Conservation (phyloP, 2,113 vertebrate species). For the Stomatorhinus ivindoensis region DNA sequence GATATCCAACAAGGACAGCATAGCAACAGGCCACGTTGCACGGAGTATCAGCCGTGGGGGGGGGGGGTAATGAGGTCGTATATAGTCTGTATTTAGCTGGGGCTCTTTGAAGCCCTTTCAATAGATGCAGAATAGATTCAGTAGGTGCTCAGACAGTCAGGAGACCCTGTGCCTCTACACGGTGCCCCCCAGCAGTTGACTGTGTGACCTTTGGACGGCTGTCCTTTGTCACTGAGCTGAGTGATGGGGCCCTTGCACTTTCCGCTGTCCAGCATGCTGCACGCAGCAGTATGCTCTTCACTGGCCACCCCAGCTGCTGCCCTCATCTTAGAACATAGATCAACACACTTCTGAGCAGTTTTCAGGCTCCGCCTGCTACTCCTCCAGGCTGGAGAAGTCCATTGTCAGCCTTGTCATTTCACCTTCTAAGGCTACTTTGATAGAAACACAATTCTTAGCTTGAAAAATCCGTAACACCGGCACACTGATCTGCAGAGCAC, state of each 20-base stretch:
- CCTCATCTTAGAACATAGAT: neutral
- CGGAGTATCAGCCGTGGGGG: neutral
- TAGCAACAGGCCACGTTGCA: neutral
- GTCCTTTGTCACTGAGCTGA: neutral
- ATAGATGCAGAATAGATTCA: neutral
- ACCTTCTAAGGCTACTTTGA: neutral
- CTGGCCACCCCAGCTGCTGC: neutral
- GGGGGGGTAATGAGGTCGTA: neutral
- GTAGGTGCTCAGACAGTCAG: neutral
- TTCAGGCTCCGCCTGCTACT: neutral
- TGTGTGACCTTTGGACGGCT: neutral
- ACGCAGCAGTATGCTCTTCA: neutral
- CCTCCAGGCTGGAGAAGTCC: neutral
- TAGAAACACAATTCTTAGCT: neutral
- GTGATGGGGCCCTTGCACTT: neutral
- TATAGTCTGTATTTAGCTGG: neutral
- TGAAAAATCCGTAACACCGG: neutral
- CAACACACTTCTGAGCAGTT: neutral
- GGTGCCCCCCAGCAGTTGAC: neutral
- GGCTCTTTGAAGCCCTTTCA: neutral
- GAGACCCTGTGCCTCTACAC: neutral
- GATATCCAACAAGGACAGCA: neutral
- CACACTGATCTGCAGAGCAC: neutral
- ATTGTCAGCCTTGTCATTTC: neutral
- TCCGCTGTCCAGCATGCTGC: neutral